Conservation (phyloP, 2,888 invertebrate genomes). For the Trichogramma dendrolimi region DNA sequence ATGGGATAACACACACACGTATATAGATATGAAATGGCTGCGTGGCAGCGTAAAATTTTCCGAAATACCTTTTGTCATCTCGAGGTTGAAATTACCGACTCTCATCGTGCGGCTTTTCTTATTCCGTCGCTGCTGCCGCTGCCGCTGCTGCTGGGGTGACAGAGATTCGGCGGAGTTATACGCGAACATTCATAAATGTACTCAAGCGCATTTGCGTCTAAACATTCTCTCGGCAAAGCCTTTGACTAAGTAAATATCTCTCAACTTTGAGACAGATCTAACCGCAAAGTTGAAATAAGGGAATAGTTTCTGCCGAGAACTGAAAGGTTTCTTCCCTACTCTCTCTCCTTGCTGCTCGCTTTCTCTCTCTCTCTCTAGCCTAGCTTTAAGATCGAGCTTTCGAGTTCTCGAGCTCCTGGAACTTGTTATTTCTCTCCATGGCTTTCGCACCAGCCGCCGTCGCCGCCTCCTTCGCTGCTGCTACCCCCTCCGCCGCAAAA, state of each 20-base stretch:
- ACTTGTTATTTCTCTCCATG: slow-evolving; percentile 36
- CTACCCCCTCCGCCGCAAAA: background rate
- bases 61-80: too few species aligned
- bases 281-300: slow-evolving; percentile 38
- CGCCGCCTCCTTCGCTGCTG: slow-evolving; percentile 27
- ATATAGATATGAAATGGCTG: background rate
- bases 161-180: slow-evolving; percentile 14
- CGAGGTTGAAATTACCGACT: too few species aligned
- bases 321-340: slow-evolving; percentile 5
- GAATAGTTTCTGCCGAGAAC: slow-evolving; percentile 28
- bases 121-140: too few species aligned
- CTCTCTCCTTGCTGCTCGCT: background rate
- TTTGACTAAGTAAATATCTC: slow-evolving; percentile 34
- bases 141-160: too few species aligned
- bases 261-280: slow-evolving; percentile 32
- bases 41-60: background rate
- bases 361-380: slow-evolving; percentile 1
- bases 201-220: slow-evolving; percentile 7
- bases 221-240: slow-evolving; percentile 33
- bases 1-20: too few species aligned
- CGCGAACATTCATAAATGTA: slow-evolving; percentile 4
- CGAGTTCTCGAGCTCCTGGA: slow-evolving; percentile 30
- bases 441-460: slow-evolving; percentile 32
- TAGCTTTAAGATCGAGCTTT: slow-evolving; percentile 20
- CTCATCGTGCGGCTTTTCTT: too few species aligned